Base-by-base conservation (phyloP, 1,140 invertebrate genomes). In the Conus betulinus region DNA sequence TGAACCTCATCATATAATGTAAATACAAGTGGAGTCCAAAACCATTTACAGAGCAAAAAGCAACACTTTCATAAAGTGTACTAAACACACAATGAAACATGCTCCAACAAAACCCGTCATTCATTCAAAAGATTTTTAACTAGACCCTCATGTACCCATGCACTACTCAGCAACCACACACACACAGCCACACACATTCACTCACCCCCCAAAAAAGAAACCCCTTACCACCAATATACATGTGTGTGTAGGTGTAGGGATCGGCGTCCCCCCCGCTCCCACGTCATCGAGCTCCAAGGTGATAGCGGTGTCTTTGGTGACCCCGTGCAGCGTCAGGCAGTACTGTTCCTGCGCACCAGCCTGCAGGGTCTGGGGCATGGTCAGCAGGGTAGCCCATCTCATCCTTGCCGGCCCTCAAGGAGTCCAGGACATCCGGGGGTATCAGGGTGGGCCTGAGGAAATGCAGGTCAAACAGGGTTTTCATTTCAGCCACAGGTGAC, bases 311-410 rank as follows among this genome's bases (percentile, higher is more conserved):
- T 88, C 85, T 15, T 88, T 39, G 51, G 81, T 85, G 27, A 91
- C 51, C 23, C 89, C 89, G 55, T 91, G 88, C n/a, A 92, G 53
- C 5, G 87, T 90, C 27, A 93, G 82, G 85, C 93, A 93, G 39
- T 90, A 91, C 67, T 89, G 87, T 67, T 91, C 90, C 71, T 81
- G 78, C 1, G 90, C 82, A 15, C 90, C 91, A 23, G 89, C 84
- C 27, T 88, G 90, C 67, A 93, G 76, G 23, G 85, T 84, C 57
- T 84, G 81, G 27, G 93, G 93, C 76, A 91, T 51, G 82, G 93
- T 93, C 23, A 93, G 90, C 55, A 93, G 20, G 78, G 39, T 90
- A 93, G 11, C 91, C 90, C 84, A 90, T 71, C 57, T 63, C 55
- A 23, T 63, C 82, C 20, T 23, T 15, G 10, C 51, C 79, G 11